Percentiles rank a stretch among this genome's conserved stretches.
Conservation (phyloP, 2,888 invertebrate species). For the Serrognathus titanus region DNA sequence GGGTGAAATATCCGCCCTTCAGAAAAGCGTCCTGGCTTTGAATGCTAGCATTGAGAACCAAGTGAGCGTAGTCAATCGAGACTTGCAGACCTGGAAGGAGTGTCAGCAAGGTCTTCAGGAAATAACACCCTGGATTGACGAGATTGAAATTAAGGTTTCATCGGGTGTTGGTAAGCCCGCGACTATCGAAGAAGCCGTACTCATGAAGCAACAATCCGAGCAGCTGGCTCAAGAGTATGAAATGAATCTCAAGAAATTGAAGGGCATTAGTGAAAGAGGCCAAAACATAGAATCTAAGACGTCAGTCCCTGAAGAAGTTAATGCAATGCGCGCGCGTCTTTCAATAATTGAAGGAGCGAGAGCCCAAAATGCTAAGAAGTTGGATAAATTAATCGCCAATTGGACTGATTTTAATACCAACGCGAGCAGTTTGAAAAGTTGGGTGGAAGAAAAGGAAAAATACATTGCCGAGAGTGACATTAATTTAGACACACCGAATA, state of each 20-base stretch:
- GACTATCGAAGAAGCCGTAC: conserved; percentile 76
- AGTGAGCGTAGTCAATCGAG: conserved; percentile 70
- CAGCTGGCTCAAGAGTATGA: conserved; percentile 76
- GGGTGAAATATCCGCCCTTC: conserved; percentile 70
- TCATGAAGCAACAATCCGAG: conserved; percentile 68
- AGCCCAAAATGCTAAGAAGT: conserved; percentile 71
- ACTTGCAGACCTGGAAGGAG: conserved; percentile 79
- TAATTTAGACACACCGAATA: conserved; percentile 66
- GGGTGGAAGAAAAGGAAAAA: conserved; percentile 70
- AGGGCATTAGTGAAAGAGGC: conserved; percentile 69
- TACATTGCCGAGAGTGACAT: conserved; percentile 56
- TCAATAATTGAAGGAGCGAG: conserved; percentile 79
- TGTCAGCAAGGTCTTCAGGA: conserved; percentile 77
- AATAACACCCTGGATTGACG: conserved; percentile 85
- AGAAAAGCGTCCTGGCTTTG: conserved; percentile 72
- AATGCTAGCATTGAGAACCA: conserved; percentile 75
- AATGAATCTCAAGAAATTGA: conserved; percentile 69
- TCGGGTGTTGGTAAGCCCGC: conserved; percentile 70
- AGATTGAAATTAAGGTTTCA: conserved; percentile 78
- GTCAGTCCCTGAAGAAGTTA: conserved; percentile 78
- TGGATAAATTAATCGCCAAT: conserved; percentile 72
- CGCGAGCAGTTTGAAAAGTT: conserved; percentile 71
- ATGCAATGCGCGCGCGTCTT: conserved; percentile 79
- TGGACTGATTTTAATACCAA: conserved; percentile 83
- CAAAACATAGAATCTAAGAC: conserved; percentile 73